Percentiles rank a stretch among this genome's conserved stretches.
phyloP scores from a whole-genome alignment of 2,797 vertebrate genomes.

The Apodemus agrarius region DNA sequence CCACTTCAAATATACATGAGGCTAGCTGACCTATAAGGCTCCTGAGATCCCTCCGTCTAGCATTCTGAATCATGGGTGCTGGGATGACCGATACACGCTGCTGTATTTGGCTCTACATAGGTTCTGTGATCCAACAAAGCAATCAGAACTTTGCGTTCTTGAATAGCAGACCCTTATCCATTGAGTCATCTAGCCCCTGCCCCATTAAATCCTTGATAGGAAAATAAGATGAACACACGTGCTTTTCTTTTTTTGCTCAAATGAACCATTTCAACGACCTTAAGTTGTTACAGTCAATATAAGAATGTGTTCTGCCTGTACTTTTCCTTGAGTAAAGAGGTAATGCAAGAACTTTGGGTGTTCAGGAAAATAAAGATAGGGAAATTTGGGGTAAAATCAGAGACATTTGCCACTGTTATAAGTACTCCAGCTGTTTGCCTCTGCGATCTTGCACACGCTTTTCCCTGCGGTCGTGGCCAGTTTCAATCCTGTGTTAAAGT shows the following conservation, averaged over 20 bases:
- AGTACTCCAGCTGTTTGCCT: no score
- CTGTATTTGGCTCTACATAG: background rate
- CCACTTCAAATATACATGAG: no score
- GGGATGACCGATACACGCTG: background rate
- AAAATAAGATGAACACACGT: constrained; percentile 16
- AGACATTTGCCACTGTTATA: no score
- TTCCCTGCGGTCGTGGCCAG: background rate
- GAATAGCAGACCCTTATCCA: background rate
- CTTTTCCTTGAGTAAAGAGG: background rate
- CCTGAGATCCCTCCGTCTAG: background rate
- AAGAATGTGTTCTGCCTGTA: constrained; percentile 10
- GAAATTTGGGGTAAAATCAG: constrained; percentile 21
- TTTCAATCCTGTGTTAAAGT: background rate
- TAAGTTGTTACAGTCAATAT: background rate
- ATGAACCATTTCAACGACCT: background rate
- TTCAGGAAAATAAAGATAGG: background rate
- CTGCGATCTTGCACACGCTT: no score
- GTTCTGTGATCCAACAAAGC: background rate
- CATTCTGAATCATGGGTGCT: background rate
- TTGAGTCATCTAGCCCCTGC: background rate
- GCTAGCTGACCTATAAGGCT: background rate
- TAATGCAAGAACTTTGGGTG: background rate
- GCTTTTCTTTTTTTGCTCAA: constrained; percentile 8
- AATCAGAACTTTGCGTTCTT: background rate
- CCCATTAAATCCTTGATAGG: background rate